phyloP scores from a whole-genome alignment of 1,140 invertebrate genomes.

The Lethrus apterus region DNA sequence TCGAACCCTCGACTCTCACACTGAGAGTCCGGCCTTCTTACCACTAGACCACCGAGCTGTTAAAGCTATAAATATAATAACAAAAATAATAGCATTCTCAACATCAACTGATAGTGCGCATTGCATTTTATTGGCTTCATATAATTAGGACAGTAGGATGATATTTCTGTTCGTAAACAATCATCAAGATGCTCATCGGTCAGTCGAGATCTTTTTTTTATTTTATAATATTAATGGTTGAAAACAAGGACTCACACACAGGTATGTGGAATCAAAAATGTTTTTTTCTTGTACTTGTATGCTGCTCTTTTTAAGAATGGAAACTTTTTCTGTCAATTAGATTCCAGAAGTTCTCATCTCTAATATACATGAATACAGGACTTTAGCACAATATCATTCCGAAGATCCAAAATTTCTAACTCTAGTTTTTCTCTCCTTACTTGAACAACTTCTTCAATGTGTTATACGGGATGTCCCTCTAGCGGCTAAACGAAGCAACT shows the following conservation, averaged over 20 bases:
- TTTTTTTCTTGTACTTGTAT: too few species aligned
- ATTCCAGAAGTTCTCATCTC: slow-evolving; percentile 6
- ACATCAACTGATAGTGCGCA: too few species aligned
- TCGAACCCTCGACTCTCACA: too few species aligned
- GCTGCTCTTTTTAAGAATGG: too few species aligned
- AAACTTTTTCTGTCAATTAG: slow-evolving; percentile 9
- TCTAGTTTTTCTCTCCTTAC: slow-evolving; percentile 6
- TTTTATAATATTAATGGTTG: neutral
- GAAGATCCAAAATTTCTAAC: slow-evolving; percentile 8
- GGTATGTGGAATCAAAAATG: slow-evolving; percentile 2
- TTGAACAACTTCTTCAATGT: slow-evolving; percentile 9
- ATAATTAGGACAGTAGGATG: too few species aligned
- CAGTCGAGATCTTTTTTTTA: slow-evolving; percentile 8
- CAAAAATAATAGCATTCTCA: too few species aligned
- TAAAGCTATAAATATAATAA: too few species aligned
- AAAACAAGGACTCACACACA: slow-evolving; percentile 1
- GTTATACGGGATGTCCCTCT: too few species aligned
- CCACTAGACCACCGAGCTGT: too few species aligned
- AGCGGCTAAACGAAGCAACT: too few species aligned
- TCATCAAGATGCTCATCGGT: slow-evolving; percentile 12
- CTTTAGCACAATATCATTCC: slow-evolving; percentile 5
- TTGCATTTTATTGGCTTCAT: too few species aligned
- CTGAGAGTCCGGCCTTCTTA: too few species aligned
- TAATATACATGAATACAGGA: neutral
- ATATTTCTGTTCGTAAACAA: slow-evolving; percentile 1